Evolutionary conservation across 2,113 vertebrate genomes (phyloP).

Genomic region (Andinoacara biseriatus): DNA sequence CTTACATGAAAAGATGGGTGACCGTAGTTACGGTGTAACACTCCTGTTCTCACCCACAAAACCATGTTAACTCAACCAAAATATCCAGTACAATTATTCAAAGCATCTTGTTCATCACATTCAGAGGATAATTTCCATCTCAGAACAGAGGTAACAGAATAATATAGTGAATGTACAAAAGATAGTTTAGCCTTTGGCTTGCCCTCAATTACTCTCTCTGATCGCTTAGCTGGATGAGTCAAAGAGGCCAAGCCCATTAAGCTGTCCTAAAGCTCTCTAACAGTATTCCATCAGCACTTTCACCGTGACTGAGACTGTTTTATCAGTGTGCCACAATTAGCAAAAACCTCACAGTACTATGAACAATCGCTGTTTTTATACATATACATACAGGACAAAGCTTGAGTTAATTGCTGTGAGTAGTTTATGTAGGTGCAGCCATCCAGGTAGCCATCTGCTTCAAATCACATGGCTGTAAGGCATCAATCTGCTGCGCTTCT

Average conservation of each 20-base stretch:
- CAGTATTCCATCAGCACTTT: constrained; percentile 55
- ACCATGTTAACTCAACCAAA: neutral
- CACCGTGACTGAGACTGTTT: constrained; percentile 19
- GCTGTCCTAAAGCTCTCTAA: constrained; percentile 60
- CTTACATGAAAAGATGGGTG: neutral
- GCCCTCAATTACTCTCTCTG: constrained; percentile 66
- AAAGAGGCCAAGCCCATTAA: constrained; percentile 63
- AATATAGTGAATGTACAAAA: constrained; percentile 56
- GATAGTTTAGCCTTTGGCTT: constrained; percentile 68
- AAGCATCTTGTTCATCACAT: constrained; percentile 12
- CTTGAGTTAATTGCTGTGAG: constrained; percentile 19
- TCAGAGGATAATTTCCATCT: constrained; percentile 51
- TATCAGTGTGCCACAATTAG: constrained; percentile 43
- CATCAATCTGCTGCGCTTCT: constrained; percentile 42
- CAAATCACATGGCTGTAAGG: constrained; percentile 21
- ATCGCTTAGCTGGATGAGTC: constrained; percentile 65
- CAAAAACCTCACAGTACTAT: constrained; percentile 16
- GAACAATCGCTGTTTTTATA: constrained; percentile 11
- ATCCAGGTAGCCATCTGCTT: constrained; percentile 50
- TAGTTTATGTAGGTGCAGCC: constrained; percentile 15
- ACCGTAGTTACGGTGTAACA: neutral
- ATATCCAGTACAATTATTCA: constrained; percentile 28
- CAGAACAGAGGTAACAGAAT: constrained; percentile 39
- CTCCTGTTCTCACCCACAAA: neutral
- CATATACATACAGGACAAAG: neutral